Conservation (phyloP, 2,113 vertebrate genomes). For the Elgaria multicarinata region DNA sequence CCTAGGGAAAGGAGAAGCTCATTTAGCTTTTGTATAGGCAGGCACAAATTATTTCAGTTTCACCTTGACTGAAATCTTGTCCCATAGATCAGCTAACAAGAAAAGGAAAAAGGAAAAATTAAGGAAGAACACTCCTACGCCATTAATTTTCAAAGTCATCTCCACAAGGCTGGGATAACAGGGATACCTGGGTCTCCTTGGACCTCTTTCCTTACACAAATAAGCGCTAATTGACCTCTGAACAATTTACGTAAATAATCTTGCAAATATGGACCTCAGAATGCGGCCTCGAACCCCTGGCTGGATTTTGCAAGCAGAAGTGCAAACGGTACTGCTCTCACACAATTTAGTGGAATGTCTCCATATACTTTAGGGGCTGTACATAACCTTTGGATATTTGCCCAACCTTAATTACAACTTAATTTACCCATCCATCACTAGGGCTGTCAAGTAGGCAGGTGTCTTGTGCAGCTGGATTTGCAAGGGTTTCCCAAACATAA, state of each 20-base stretch:
- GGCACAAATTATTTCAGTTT: background rate
- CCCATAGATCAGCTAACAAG: background rate
- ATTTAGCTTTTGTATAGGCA: background rate
- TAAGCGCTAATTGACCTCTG: background rate
- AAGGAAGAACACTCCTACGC: background rate
- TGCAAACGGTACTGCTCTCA: fast-evolving
- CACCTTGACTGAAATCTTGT: background rate
- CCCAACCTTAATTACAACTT: conserved; percentile 12
- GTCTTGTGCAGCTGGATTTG: conserved; percentile 41
- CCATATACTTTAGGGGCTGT: background rate
- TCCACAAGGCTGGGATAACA: background rate
- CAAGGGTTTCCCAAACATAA: background rate
- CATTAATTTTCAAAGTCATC: conserved; percentile 13
- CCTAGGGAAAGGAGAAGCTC: background rate
- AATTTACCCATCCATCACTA: conserved; percentile 34
- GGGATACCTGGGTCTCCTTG: background rate
- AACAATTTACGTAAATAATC: background rate
- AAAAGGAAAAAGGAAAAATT: background rate
- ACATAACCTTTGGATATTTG: background rate
- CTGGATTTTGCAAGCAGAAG: background rate
- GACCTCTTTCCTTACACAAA: background rate
- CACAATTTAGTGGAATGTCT: background rate
- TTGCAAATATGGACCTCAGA: background rate
- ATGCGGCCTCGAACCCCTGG: fast-evolving
- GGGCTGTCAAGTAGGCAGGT: conserved; percentile 9